phyloP scores from a whole-genome alignment of 2,113 vertebrate species.

The western clawed frog (Xenopus tropicalis) region DNA sequence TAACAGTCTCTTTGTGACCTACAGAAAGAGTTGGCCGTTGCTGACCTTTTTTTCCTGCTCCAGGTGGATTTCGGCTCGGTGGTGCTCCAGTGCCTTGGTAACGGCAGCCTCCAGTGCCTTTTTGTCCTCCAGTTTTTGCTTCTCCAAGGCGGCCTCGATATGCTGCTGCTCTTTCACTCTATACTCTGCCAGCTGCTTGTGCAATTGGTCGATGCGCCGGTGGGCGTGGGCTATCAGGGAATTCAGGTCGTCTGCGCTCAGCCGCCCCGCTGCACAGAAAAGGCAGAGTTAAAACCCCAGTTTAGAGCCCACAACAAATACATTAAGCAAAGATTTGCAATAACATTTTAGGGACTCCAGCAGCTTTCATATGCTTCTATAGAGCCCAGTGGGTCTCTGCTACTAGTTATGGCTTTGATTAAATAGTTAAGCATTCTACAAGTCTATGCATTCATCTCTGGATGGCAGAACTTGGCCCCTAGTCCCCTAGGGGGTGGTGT shows the following conservation, averaged over 20 bases:
- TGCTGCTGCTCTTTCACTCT: constrained; percentile 84
- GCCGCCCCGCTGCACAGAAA: constrained; percentile 71
- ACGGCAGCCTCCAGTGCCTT: constrained; percentile 73
- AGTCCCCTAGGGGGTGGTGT: too few species aligned
- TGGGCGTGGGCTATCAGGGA: constrained; percentile 91
- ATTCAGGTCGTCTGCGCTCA: constrained; percentile 85
- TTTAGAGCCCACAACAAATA: too few species aligned
- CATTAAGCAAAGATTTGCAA: neutral
- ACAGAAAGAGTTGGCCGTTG: neutral
- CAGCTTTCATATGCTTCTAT: too few species aligned
- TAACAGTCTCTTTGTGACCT: too few species aligned
- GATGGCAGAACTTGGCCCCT: too few species aligned
- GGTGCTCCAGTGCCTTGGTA: constrained; percentile 71
- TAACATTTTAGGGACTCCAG: neutral
- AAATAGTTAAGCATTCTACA: too few species aligned
- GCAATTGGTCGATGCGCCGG: constrained; percentile 92
- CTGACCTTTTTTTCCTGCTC: constrained; percentile 88
- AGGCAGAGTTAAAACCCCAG: neutral
- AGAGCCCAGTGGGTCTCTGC: too few species aligned
- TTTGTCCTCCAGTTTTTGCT: constrained; percentile 85
- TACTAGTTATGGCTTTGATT: too few species aligned
- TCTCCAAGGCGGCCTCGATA: constrained; percentile 77
- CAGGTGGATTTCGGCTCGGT: constrained; percentile 70
- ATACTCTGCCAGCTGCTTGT: constrained; percentile 84
- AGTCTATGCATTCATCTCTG: too few species aligned